Percentiles rank a stretch among this genome's conserved stretches.
Evolutionary conservation across 2,888 invertebrate genomes (phyloP).

Genomic region (Campoplex capitator): DNA sequence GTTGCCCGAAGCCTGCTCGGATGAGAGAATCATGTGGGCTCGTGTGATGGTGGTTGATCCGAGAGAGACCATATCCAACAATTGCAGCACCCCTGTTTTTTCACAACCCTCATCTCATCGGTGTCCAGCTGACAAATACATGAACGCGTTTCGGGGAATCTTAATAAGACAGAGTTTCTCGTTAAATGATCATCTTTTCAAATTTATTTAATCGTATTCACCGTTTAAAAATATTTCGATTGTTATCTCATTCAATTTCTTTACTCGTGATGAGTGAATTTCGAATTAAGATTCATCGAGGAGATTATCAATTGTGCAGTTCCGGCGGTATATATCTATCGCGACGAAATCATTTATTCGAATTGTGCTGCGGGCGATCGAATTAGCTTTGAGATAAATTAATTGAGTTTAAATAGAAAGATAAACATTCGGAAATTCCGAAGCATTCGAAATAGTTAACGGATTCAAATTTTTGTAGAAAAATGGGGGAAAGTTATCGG

Average conservation of each 20-base stretch:
- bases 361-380: not conserved
- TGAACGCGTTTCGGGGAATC: conserved; percentile 12
- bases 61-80: conserved; percentile 22
- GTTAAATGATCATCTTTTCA: not conserved
- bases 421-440: not conserved
- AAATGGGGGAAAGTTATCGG: too few species aligned
- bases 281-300: not conserved
- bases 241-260: not conserved
- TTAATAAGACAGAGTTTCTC: conserved; percentile 14
- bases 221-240: not conserved
- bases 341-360: not conserved
- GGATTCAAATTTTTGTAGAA: too few species aligned
- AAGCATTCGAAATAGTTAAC: not conserved
- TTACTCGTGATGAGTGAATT: not conserved
- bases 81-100: conserved; percentile 49
- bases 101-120: conserved; percentile 59
- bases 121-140: conserved; percentile 36
- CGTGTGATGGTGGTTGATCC: conserved; percentile 50
- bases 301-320: not conserved
- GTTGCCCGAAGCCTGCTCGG: not conserved
- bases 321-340: not conserved
- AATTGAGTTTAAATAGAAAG: not conserved
- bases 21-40: conserved; percentile 50
- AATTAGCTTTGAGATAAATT: not conserved
- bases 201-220: not conserved